Percentiles rank a stretch among this genome's conserved stretches.
Conservation (phyloP, 2,113 vertebrate species). For the Psittacara wagleri region DNA sequence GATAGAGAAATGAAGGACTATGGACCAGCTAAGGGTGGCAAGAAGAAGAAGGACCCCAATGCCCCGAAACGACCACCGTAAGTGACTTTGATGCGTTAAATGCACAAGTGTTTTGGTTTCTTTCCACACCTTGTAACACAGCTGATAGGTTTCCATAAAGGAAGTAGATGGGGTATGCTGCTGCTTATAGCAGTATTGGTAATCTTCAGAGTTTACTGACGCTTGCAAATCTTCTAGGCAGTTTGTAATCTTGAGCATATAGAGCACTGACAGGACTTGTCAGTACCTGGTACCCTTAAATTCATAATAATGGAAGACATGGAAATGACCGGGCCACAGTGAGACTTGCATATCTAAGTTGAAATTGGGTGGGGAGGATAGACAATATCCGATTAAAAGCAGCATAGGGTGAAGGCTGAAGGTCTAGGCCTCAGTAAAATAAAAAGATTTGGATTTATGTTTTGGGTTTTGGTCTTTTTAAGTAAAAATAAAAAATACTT, state of each 20-base stretch:
- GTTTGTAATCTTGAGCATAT: not conserved
- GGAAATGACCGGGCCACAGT: not conserved
- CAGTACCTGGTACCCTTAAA: not conserved
- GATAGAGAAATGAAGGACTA: slow-evolving; percentile 90
- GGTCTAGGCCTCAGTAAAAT: not conserved
- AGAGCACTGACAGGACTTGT: not conserved
- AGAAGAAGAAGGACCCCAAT: slow-evolving; percentile 90
- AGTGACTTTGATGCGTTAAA: slow-evolving; percentile 35
- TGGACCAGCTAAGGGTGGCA: slow-evolving; percentile 83
- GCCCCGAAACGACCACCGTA: slow-evolving; percentile 88
- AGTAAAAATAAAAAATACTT: not conserved
- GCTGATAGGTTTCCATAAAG: not conserved
- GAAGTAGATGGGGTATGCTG: not conserved
- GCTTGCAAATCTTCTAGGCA: not conserved
- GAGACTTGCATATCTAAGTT: not conserved
- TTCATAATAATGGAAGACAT: rapidly evolving
- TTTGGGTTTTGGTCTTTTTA: not conserved
- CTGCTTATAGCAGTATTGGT: not conserved
- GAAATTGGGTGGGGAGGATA: not conserved
- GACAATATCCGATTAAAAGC: not conserved
- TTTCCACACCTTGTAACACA: not conserved
- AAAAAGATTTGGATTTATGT: not conserved
- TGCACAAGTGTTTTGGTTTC: rapidly evolving
- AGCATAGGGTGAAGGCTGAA: not conserved
- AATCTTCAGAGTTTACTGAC: not conserved